Evolutionary conservation across 1,140 invertebrate species (phyloP), one percentile per base, ranked within the genome.

Genomic region (Orchesella cincta): DNA sequence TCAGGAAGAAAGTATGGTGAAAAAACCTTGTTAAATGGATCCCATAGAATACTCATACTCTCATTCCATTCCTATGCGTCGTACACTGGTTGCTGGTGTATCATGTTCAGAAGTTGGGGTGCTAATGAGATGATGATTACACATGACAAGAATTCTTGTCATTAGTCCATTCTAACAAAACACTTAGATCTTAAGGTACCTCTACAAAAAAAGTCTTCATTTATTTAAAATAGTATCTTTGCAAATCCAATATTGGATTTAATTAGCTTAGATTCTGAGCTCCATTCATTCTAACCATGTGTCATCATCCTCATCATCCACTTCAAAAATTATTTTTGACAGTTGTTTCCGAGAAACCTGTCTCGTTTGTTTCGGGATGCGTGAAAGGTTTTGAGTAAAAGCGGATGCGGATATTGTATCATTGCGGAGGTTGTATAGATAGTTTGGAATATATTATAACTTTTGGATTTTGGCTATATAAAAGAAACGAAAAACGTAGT

Each of bases 51-150:
- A 12, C 20, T 46, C 8, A 12, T 46, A 46, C 8, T 46, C 20
- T 46, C 39, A 46, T 46, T 46, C 39, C 39, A 46, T 46, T 46
- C 39, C 39, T 20, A 46, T 46, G 39, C 8, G 39, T 46, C 39
- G 8, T 46, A 46, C 39, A 46, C n/a, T n/a, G n/a, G n/a, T n/a
- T n/a, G n/a, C n/a, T n/a, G n/a, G n/a, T n/a, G n/a, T n/a, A n/a
- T n/a, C n/a, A n/a, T n/a, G n/a, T n/a, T n/a, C n/a, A 20, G 39
- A 46, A 5, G 3, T 57, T 14, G 8, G 12, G 52, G 52, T 26
- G 52, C 26, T 67, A 67, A 67, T 67, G 62, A 67, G 62, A 67
- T 67, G 62, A 67, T 67, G 62, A 67, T 67, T 67, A 67, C 26
- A 29, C 26, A 67, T n/a, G 52, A 57, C 52, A 57, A 57, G 52